Conservation (phyloP, 2,888 invertebrate species). For the Eupeodes luniger region DNA sequence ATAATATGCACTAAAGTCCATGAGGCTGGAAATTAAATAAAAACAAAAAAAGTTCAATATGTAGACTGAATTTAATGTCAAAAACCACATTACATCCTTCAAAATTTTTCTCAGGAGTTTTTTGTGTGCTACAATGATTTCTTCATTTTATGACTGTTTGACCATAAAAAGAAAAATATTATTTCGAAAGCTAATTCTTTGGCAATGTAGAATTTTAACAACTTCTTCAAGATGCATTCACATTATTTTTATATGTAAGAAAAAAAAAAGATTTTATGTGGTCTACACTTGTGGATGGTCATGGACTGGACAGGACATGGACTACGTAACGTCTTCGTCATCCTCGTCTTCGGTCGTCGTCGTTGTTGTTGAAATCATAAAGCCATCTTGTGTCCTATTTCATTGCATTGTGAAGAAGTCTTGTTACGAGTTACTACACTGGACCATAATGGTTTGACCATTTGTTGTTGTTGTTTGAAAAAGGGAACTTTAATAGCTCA, state of each 20-base stretch:
- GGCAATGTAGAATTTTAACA: slow-evolving; percentile 64
- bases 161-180: slow-evolving; percentile 48
- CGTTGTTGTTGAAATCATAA: slow-evolving; percentile 49
- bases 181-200: slow-evolving; percentile 46
- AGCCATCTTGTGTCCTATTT: slow-evolving; percentile 60
- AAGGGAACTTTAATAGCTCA: slow-evolving; percentile 57
- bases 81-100: not conserved
- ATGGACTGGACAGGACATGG: slow-evolving; percentile 36
- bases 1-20: not conserved
- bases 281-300: slow-evolving; percentile 53
- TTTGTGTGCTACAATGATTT: slow-evolving; percentile 16
- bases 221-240: slow-evolving; percentile 65
- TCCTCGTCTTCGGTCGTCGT: too few species aligned
- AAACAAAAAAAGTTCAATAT: not conserved
- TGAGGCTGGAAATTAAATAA: not conserved
- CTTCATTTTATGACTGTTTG: slow-evolving; percentile 42
- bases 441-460: slow-evolving; percentile 38
- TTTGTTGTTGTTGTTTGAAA: not conserved
- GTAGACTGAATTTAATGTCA: slow-evolving; percentile 15
- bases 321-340: slow-evolving; percentile 30
- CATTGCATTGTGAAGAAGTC: slow-evolving; percentile 40
- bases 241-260: slow-evolving; percentile 9
- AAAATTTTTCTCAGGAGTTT: slow-evolving; percentile 13
- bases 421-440: slow-evolving; percentile 19
- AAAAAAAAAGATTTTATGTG: slow-evolving; percentile 51